Evolutionary conservation across 2,888 invertebrate genomes (phyloP).

Genomic region (Deilephila elpenor): DNA sequence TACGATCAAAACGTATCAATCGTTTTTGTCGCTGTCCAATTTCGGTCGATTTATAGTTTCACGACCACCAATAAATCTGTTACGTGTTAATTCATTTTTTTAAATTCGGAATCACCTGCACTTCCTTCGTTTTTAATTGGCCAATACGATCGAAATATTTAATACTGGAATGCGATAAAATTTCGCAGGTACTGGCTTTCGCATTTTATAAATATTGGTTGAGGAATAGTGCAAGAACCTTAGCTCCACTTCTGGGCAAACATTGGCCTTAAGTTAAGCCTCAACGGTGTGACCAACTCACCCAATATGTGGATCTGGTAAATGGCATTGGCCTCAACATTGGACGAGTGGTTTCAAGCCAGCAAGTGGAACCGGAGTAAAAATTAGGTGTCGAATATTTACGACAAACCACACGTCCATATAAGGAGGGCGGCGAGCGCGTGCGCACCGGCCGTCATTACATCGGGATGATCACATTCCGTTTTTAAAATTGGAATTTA

Average conservation of each 20-base stretch:
- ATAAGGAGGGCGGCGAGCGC: slow-evolving; percentile 56
- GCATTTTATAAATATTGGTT: slow-evolving; percentile 44
- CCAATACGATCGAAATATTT: slow-evolving; percentile 47
- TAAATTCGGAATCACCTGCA: slow-evolving; percentile 60
- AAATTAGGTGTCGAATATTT: slow-evolving; percentile 73
- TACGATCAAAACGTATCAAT: slow-evolving; percentile 30
- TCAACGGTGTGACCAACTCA: too few species aligned
- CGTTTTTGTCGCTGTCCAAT: slow-evolving; percentile 47
- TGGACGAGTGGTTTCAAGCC: too few species aligned
- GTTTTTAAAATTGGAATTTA: slow-evolving; percentile 68
- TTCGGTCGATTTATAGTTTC: slow-evolving; percentile 45
- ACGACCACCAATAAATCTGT: slow-evolving; percentile 59
- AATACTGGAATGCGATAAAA: slow-evolving; percentile 49
- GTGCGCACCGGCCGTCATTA: slow-evolving; percentile 62
- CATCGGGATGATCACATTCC: slow-evolving; percentile 60
- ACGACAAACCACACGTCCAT: slow-evolving; percentile 57
- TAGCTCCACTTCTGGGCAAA: too few species aligned
- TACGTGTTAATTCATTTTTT: slow-evolving; percentile 54
- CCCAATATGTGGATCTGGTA: too few species aligned
- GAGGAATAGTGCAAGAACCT: slow-evolving; percentile 26
- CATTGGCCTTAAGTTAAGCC: too few species aligned
- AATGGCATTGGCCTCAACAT: too few species aligned
- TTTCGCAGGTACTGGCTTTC: slow-evolving; percentile 23
- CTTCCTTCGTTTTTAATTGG: slow-evolving; percentile 64
- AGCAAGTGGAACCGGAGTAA: slow-evolving; percentile 43